A percentile compares a stretch with the other conserved stretches of the same genome.
Evolutionary conservation across 30 jellyfish, hydroid and myxozoan genomes (phyloP).

Genomic region (Nemopilema nomurai): DNA sequence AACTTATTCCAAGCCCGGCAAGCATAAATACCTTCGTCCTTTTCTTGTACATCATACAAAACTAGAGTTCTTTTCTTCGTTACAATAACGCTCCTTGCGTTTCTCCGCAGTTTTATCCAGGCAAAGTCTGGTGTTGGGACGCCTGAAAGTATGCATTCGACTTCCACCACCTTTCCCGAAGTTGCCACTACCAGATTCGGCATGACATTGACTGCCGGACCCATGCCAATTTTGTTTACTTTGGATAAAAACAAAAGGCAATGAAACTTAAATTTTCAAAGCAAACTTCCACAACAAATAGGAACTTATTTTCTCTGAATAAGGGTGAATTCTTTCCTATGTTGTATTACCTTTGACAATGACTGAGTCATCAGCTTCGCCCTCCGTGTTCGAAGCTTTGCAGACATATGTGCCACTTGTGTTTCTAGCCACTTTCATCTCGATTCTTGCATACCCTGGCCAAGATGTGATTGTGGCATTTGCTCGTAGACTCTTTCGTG

Average conservation of each 20-base stretch:
- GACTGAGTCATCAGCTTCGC: conserved; percentile 61
- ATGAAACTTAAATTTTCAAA: no score
- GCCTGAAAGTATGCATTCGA: conserved; percentile 58
- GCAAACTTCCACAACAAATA: no score
- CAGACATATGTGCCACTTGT: conserved; percentile 79
- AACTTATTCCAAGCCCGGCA: conserved; percentile 59
- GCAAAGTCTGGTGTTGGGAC: conserved; percentile 73
- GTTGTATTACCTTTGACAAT: conserved; percentile 21
- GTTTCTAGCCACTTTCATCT: conserved; percentile 37
- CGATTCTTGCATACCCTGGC: conserved; percentile 57
- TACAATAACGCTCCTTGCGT: conserved; percentile 36
- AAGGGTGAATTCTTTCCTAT: no score
- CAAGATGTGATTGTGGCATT: conserved; percentile 26
- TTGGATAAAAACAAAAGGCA: not conserved
- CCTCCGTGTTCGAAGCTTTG: conserved; percentile 83
- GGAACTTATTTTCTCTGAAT: no score
- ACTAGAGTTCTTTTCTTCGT: conserved; percentile 18
- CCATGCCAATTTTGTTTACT: not conserved
- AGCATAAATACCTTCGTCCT: conserved; percentile 61
- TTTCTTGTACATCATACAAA: conserved; percentile 32
- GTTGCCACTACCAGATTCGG: conserved; percentile 28
- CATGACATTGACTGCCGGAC: conserved; percentile 49
- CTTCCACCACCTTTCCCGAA: conserved; percentile 26
- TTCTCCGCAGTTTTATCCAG: conserved; percentile 62
- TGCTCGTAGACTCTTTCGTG: not conserved